These are phyloP conservation scores for Raja brachyura DNA, from an alignment of 2,113 vertebrate genomes.

Conservation along the genomic window DNA sequence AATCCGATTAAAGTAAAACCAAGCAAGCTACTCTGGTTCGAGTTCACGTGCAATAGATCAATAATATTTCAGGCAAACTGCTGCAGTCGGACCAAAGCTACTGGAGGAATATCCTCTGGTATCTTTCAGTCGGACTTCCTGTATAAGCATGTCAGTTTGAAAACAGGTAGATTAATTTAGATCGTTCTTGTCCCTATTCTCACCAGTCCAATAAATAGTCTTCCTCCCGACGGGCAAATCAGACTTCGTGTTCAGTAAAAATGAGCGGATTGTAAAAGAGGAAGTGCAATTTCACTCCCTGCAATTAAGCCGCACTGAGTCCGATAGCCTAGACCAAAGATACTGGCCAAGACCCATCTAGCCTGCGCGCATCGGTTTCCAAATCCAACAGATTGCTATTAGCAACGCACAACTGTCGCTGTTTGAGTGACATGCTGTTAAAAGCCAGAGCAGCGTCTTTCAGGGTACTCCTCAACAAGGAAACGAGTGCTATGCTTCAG, in stretches of 20 bases:
- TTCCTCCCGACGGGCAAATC: background rate
- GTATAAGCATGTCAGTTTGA: background rate
- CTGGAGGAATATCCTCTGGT: too few species aligned
- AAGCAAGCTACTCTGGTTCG: slow-evolving; percentile 18
- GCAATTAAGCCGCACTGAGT: background rate
- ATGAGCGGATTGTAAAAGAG: background rate
- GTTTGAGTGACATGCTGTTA: background rate
- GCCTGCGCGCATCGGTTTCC: background rate
- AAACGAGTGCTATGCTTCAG: background rate
- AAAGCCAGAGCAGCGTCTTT: background rate
- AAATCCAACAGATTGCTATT: background rate
- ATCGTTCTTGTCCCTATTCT: background rate
- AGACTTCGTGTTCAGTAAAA: background rate
- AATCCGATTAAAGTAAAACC: slow-evolving; percentile 32
- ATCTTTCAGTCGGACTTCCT: too few species aligned
- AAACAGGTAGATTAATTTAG: background rate
- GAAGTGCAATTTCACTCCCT: background rate
- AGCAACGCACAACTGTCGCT: background rate
- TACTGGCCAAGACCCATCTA: background rate
- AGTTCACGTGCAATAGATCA: slow-evolving; percentile 12
- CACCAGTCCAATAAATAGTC: background rate
- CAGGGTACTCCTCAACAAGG: background rate
- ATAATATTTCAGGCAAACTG: background rate
- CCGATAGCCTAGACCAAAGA: background rate
- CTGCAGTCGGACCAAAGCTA: too few species aligned